Base-by-base conservation (phyloP, 2,888 invertebrate species). In the Anarsia innoxiella region DNA sequence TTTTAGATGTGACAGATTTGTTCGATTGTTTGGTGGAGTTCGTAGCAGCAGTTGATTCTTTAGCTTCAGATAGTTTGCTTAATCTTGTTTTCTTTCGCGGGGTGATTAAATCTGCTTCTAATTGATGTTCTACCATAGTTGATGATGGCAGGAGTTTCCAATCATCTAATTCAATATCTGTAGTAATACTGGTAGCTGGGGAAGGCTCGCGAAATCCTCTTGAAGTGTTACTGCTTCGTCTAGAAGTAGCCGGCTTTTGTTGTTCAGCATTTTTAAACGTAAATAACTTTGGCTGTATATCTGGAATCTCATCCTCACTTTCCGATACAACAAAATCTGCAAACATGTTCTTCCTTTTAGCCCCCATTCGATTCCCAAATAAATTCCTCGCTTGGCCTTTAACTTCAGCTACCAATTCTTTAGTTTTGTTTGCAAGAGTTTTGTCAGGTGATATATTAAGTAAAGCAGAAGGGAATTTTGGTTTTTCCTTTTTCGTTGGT, bases 111-210 rank as follows among this genome's bases (percentile, higher is more conserved):
- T 56, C 58, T 10, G 37, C 35, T 49, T 76, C 64, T 3, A 69
- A 39, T 43, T 75, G 69, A 39, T 68, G 60, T 15, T 74, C 83
- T 36, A 84, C 62, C 77, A 84, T 74, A 23, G 85, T 85, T 4
- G 85, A 85, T 12, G 84, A 85, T 14, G 84, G 80, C 5, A 85
- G 44, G 9, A 65, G 56, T 36, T 60, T 67, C 75, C 80, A 79
- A 23, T 76, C 75, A 41, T 80, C 80, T 48, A 79, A 60, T 59
- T 83, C 83, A 36, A 71, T 60, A 41, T 82, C 79, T 31, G 61
- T 66, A 31, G 68, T 66, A 11, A 70, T 45, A 49, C 68, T 76
- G 3, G 71, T 67, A 1, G 62, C 49, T 1, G 56, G 66, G 1
- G 78, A 78, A 15, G 46, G 45, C 13, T 66, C 62, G 31, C 63